Conservation (phyloP, 2,797 vertebrate genomes). For the Lutra lutra region DNA sequence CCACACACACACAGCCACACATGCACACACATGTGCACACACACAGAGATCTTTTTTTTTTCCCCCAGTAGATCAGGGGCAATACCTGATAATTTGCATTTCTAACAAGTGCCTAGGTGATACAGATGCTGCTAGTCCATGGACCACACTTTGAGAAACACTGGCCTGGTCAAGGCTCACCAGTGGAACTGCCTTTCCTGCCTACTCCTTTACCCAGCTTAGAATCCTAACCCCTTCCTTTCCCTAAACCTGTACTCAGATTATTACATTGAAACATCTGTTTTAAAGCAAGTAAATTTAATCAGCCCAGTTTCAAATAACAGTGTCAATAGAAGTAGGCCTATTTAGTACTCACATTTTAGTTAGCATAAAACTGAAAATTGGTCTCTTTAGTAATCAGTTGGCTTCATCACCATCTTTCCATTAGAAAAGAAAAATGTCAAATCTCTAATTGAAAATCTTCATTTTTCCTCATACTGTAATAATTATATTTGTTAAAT, state of each 20-base stretch:
- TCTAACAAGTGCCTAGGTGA: background rate
- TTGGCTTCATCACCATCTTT: slow-evolving; percentile 64
- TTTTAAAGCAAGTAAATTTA: background rate
- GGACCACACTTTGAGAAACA: background rate
- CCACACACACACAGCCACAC: no score
- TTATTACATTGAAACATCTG: background rate
- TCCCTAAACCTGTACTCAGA: background rate
- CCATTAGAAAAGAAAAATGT: slow-evolving; percentile 40
- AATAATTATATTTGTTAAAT: slow-evolving; percentile 38
- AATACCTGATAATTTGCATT: background rate
- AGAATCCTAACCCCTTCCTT: background rate
- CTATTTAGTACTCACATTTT: slow-evolving; percentile 63
- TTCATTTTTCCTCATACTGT: slow-evolving; percentile 13
- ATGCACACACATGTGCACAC: no score
- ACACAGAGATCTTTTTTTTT: no score
- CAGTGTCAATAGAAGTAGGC: slow-evolving; percentile 47
- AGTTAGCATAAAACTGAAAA: slow-evolving; percentile 61
- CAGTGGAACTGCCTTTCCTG: background rate
- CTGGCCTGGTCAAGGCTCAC: background rate
- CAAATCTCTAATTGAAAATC: slow-evolving; percentile 64
- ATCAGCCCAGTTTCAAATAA: background rate
- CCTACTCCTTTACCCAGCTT: background rate
- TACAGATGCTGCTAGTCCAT: background rate
- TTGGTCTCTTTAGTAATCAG: slow-evolving; percentile 43
- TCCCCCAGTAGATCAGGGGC: background rate